These are phyloP conservation scores for Hycleus cichorii DNA, from an alignment of 1,140 invertebrate species.

Conservation along the genomic window DNA sequence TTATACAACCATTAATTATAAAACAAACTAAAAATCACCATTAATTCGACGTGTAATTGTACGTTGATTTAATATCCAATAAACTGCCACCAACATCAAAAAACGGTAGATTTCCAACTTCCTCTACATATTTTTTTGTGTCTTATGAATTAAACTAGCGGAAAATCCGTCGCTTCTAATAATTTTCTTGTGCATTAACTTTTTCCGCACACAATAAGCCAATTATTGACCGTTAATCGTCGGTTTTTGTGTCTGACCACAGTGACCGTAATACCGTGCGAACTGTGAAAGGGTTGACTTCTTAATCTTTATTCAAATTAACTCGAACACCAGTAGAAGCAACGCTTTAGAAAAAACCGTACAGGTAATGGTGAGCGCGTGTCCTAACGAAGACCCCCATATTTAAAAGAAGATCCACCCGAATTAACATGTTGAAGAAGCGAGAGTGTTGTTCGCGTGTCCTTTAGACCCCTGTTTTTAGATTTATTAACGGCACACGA, in stretches of 20 bases:
- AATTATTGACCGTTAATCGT: slow-evolving; percentile 1
- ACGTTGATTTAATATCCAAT: not conserved
- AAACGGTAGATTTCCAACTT: no score
- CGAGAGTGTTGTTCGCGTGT: slow-evolving; percentile 12
- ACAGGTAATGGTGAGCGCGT: slow-evolving; percentile 16
- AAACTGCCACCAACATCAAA: no score
- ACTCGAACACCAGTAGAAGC: not conserved
- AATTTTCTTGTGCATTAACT: no score
- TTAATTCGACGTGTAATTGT: not conserved
- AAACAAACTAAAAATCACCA: not conserved
- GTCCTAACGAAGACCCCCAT: slow-evolving; percentile 6
- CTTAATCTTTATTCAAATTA: not conserved
- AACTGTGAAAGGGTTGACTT: slow-evolving; percentile 16
- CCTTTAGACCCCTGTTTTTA: not conserved
- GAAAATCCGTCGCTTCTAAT: no score
- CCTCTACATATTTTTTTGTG: no score
- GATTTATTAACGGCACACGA: slow-evolving; percentile 1
- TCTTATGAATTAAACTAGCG: no score
- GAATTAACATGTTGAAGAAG: slow-evolving; percentile 15
- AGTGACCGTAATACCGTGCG: slow-evolving; percentile 12
- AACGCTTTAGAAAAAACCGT: no score
- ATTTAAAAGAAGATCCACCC: slow-evolving; percentile 23
- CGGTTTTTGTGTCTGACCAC: not conserved
- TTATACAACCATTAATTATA: not conserved
- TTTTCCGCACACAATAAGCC: not conserved